Base-by-base conservation (phyloP, 2,888 invertebrate genomes). In the Balanococcus diminutus region DNA sequence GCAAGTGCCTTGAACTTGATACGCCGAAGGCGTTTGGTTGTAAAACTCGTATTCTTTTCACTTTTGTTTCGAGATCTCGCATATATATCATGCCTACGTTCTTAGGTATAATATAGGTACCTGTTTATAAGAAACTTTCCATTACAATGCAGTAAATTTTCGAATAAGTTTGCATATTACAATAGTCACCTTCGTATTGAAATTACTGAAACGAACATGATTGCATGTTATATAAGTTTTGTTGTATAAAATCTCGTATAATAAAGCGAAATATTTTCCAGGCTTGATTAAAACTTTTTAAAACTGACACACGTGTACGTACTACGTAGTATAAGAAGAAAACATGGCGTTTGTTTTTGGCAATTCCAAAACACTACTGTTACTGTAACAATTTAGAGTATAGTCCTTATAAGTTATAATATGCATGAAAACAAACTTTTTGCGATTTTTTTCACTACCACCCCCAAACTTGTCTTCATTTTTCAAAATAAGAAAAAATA, bases 251-350 rank as follows among this genome's bases (percentile, higher is more conserved):
- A 8, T 31, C 67, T 28, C 11, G 6, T 25, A 28, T 67, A n/a
- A n/a, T n/a, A n/a, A n/a, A n/a, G n/a, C n/a, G n/a, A n/a, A n/a
- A 6, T 31, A 67, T 25, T 2, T 67, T 16, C 28, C 2, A 0
- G 9, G n/a, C 32, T 32, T 75, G 16, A 75, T 75, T 75, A 32
- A 75, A 75, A 75, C 75, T 75, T 75, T 75, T 75, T 5, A 75
- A 75, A 32, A 32, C 75, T 25, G n/a, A 56, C 56, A 19, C 56
- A 22, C 56, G 56, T 42, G 42, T 42, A 14, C n/a, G n/a, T n/a
- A n/a, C n/a, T n/a, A n/a, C n/a, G n/a, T n/a, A n/a, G n/a, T n/a
- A n/a, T n/a, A n/a, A n/a, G n/a, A n/a, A n/a, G n/a, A n/a, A n/a
- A n/a, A n/a, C n/a, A n/a, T n/a, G n/a, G n/a, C n/a, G n/a, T n/a